Conservation (phyloP, 2,113 vertebrate species). For the Etheostoma spectabile region DNA sequence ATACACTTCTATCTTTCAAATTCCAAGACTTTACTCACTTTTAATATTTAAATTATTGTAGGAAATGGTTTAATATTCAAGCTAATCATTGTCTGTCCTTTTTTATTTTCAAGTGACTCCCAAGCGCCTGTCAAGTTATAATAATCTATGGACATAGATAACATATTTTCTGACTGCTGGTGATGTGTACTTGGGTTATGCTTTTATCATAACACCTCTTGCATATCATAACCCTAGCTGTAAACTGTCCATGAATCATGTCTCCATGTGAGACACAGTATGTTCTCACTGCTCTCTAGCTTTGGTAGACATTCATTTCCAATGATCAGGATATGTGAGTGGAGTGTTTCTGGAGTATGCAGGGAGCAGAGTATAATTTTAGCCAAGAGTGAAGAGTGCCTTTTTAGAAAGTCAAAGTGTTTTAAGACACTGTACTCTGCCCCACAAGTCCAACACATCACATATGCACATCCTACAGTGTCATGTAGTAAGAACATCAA, state of each 20-base stretch:
- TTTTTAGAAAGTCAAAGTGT: slow-evolving; percentile 21
- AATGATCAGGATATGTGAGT: slow-evolving; percentile 8
- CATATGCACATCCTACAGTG: neutral
- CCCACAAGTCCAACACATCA: slow-evolving; percentile 1
- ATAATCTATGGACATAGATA: neutral
- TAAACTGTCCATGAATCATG: slow-evolving; percentile 2
- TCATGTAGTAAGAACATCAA: slow-evolving; percentile 12
- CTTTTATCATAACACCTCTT: neutral
- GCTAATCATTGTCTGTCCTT: neutral
- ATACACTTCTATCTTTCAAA: neutral
- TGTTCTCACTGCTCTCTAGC: no score
- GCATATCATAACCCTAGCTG: neutral
- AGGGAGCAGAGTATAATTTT: neutral
- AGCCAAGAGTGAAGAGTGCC: neutral
- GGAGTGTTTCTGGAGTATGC: neutral
- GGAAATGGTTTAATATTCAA: neutral
- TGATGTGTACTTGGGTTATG: neutral
- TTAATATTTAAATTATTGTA: neutral
- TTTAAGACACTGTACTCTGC: neutral
- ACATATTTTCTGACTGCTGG: neutral
- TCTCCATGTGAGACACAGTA: neutral
- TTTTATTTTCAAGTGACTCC: neutral
- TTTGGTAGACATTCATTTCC: no score
- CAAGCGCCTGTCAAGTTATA: no score
- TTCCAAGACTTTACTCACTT: slow-evolving; percentile 5